Conservation (phyloP, 2,888 invertebrate genomes). For the Mimumesa dahlbomi region DNA sequence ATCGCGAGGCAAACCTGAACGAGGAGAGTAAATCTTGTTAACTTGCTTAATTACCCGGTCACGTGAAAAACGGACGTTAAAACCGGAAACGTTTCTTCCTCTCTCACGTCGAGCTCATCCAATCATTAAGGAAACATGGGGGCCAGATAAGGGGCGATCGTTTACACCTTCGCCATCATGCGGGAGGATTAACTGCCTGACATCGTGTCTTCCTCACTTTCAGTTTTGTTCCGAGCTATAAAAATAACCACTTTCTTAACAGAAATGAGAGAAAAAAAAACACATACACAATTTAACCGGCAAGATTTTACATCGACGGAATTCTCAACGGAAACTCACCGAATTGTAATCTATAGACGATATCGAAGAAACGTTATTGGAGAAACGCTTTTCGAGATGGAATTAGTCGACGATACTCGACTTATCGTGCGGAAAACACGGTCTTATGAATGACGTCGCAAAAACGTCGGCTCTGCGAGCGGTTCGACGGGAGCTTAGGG, state of each 20-base stretch:
- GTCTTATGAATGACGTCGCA: slow-evolving; percentile 77
- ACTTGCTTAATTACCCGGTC: neutral
- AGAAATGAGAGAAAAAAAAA: too few relatives aligned
- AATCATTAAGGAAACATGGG: slow-evolving; percentile 12
- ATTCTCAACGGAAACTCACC: too few relatives aligned
- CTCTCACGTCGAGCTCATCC: neutral
- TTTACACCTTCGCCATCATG: slow-evolving; percentile 21
- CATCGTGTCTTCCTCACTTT: too few relatives aligned
- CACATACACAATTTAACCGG: too few relatives aligned
- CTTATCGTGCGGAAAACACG: slow-evolving; percentile 39
- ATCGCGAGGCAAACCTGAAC: too few relatives aligned
- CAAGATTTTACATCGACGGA: too few relatives aligned
- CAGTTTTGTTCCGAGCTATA: too few relatives aligned
- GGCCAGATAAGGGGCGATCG: slow-evolving; percentile 34
- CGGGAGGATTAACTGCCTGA: slow-evolving; percentile 27
- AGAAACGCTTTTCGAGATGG: slow-evolving; percentile 11
- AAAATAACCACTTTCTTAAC: too few relatives aligned
- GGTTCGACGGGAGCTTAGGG: slow-evolving; percentile 48
- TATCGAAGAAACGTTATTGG: too few relatives aligned
- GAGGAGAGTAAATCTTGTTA: too few relatives aligned
- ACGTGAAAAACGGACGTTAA: neutral
- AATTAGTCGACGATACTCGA: slow-evolving; percentile 33
- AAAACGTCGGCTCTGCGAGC: slow-evolving; percentile 58
- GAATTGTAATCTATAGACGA: too few relatives aligned
- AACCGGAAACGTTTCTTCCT: neutral